These are phyloP conservation scores for Stichodactyla helianthus DNA, from an alignment of 64 coral and sea anemone species.

Conservation along the genomic window DNA sequence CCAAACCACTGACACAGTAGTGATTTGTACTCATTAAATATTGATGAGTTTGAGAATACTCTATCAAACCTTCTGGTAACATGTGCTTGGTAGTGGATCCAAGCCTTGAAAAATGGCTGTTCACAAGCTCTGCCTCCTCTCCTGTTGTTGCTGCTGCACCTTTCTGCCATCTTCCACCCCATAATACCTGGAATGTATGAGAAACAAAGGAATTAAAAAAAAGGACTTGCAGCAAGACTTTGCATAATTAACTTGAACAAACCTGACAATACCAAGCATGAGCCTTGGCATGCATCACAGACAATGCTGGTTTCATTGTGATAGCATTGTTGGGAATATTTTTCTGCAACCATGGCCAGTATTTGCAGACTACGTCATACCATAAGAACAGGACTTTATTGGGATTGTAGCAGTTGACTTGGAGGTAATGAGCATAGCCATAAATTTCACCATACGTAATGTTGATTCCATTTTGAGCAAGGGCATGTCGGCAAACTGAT, in stretches of 20 bases:
- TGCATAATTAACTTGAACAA: neutral
- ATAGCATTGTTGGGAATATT: slow-evolving; percentile 8
- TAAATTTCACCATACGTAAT: slow-evolving; percentile 58
- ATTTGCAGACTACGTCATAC: slow-evolving; percentile 65
- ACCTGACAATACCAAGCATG: slow-evolving; percentile 70
- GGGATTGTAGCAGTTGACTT: slow-evolving; percentile 19
- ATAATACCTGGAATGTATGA: slow-evolving; percentile 20
- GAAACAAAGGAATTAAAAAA: too few species aligned
- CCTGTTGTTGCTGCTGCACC: slow-evolving; percentile 51
- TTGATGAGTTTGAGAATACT: neutral
- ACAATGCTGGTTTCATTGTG: slow-evolving; percentile 60
- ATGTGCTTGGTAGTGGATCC: slow-evolving; percentile 58
- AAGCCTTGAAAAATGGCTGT: slow-evolving; percentile 55
- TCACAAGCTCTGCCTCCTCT: slow-evolving; percentile 48
- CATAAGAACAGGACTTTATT: slow-evolving; percentile 43
- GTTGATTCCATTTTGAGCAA: slow-evolving; percentile 48
- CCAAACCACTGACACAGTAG: neutral
- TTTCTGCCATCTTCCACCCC: slow-evolving; percentile 49
- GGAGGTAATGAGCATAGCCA: slow-evolving; percentile 71
- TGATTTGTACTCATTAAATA: neutral
- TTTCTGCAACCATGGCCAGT: slow-evolving; percentile 62
- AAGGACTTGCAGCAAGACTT: too few species aligned
- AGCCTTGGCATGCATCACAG: slow-evolving; percentile 61
- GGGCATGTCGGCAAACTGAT: slow-evolving; percentile 35
- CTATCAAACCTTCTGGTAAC: slow-evolving; percentile 40